These are phyloP conservation scores for Choreutis nemorana DNA, from an alignment of 2,888 invertebrate species.

Conservation along the genomic window DNA sequence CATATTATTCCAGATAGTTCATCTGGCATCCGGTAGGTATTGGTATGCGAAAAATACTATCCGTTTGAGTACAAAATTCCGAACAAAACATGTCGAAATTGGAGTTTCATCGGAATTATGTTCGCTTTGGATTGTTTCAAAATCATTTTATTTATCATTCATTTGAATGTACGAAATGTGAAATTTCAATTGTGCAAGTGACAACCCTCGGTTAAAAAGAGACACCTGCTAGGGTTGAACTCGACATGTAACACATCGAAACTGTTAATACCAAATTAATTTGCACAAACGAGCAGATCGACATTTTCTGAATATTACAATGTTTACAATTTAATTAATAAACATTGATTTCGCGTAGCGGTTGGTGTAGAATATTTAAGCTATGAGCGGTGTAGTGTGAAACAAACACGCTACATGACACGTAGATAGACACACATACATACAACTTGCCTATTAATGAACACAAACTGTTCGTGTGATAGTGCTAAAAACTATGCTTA, in stretches of 20 bases:
- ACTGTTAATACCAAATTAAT: constrained; percentile 25
- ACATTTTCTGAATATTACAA: constrained; percentile 25
- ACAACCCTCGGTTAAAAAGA: constrained; percentile 1
- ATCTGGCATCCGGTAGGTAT: too few species aligned
- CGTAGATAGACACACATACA: background rate
- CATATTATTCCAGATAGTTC: too few species aligned
- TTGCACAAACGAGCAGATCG: constrained; percentile 28
- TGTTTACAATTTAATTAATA: constrained; percentile 31
- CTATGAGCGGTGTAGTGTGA: too few species aligned
- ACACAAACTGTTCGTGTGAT: constrained; percentile 1
- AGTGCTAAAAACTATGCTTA: background rate
- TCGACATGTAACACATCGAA: constrained; percentile 11
- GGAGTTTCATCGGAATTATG: background rate
- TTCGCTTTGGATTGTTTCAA: background rate
- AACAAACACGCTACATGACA: constrained; percentile 1
- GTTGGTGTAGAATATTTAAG: too few species aligned
- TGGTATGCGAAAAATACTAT: too few species aligned
- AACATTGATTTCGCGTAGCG: constrained; percentile 4
- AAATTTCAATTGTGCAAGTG: background rate
- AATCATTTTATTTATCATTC: background rate
- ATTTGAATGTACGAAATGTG: background rate
- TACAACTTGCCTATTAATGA: constrained; percentile 1
- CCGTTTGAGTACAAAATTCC: too few species aligned
- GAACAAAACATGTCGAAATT: too few species aligned
- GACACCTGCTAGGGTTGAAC: constrained; percentile 19